Evolutionary conservation across 1,140 invertebrate species (phyloP).

Genomic region (Sitophilus oryzae): DNA sequence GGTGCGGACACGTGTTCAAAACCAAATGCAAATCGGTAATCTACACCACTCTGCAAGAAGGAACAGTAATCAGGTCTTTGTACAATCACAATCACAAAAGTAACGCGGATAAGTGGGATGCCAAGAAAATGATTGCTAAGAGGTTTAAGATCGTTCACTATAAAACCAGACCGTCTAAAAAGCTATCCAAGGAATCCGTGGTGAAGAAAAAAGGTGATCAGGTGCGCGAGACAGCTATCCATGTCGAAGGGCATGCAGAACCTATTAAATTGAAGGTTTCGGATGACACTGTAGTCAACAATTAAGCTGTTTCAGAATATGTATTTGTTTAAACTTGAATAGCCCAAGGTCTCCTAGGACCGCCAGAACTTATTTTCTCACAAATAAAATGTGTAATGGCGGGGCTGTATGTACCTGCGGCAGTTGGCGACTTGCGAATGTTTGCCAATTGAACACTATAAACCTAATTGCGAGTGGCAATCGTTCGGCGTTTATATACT

Average conservation of each 20-base stretch:
- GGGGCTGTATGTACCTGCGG: too few relatives aligned
- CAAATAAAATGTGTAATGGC: too few relatives aligned
- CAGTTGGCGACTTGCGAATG: too few relatives aligned
- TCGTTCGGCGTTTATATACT: too few relatives aligned
- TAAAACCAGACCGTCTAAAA: neutral
- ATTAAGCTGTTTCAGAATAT: too few relatives aligned
- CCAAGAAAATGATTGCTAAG: slow-evolving; percentile 5
- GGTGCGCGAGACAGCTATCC: neutral
- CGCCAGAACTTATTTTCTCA: too few relatives aligned
- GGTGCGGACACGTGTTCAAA: slow-evolving; percentile 20
- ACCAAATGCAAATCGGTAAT: slow-evolving; percentile 17
- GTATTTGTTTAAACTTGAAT: too few relatives aligned
- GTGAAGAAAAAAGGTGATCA: neutral
- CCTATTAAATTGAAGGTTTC: neutral
- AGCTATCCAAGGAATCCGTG: neutral
- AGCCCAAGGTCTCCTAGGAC: too few relatives aligned
- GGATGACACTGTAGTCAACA: neutral
- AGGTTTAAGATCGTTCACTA: neutral
- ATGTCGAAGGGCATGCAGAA: neutral
- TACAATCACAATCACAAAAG: slow-evolving; percentile 13
- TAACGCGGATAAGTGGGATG: slow-evolving; percentile 3
- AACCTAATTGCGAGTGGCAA: too few relatives aligned
- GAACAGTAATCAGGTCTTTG: slow-evolving; percentile 2
- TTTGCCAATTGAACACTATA: too few relatives aligned
- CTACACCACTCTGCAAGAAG: slow-evolving; percentile 15